Base-by-base conservation (phyloP, 1,140 invertebrate genomes). In the Streblospio benedicti region DNA sequence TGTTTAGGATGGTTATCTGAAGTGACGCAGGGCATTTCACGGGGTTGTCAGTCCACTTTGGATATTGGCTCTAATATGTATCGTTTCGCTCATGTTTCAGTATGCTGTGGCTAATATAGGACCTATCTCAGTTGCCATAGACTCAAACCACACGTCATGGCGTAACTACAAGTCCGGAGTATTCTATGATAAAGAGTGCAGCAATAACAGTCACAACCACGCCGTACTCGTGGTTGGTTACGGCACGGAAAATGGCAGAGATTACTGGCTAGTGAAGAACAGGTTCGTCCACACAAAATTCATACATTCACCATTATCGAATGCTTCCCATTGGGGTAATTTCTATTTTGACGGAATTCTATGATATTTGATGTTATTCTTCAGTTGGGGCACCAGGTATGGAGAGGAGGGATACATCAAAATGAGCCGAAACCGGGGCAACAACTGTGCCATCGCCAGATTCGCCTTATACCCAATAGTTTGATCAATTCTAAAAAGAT, bases 41-140 rank as follows among this genome's bases (percentile, higher is more conserved):
- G n/a, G n/a, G n/a, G n/a, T n/a, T n/a, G n/a, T n/a, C n/a, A n/a
- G n/a, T n/a, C n/a, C n/a, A n/a, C n/a, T n/a, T n/a, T n/a, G n/a
- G n/a, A n/a, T n/a, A n/a, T n/a, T n/a, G n/a, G n/a, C n/a, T n/a
- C n/a, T n/a, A n/a, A n/a, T n/a, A n/a, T n/a, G n/a, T n/a, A n/a
- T n/a, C n/a, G n/a, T n/a, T n/a, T n/a, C n/a, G n/a, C n/a, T n/a
- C n/a, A n/a, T n/a, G 62, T 76, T 94, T 43, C 79, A 85, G 67
- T 73, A 81, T 47, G 89, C 90, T 60, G 83, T 97, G 60, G 91
- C 92, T 49, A 93, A 87, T 1, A 79, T 92, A 63, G 94, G 94
- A n/a, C 94, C 94, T 5, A 73, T 85, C 60, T 81, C 81, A 14
- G 82, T 85, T 71, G 93, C 92, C 59, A 97, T 98, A 73, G 94